Percentiles rank a stretch among this genome's conserved stretches.
These are phyloP conservation scores for Acipenser transmontanus DNA, from an alignment of 2,797 vertebrate genomes.

Conservation along the genomic window DNA sequence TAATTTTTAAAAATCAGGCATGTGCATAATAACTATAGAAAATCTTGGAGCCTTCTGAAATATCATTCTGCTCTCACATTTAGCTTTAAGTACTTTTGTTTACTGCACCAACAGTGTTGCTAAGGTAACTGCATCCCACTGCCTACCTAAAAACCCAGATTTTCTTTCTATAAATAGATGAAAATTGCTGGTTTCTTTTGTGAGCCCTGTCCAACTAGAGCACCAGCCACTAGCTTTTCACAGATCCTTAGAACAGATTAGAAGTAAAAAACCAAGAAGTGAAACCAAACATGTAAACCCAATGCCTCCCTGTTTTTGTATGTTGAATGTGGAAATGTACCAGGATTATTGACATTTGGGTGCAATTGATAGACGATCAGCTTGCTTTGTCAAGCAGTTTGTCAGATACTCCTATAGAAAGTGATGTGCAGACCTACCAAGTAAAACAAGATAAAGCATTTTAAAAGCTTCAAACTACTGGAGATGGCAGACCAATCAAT, in stretches of 20 bases:
- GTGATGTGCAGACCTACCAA: constrained; percentile 14
- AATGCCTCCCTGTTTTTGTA: background rate
- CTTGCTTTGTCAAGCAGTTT: background rate
- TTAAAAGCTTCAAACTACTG: constrained; percentile 35
- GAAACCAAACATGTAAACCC: background rate
- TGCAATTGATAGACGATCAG: background rate
- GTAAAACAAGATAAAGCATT: constrained; percentile 40
- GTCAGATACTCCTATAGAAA: constrained; percentile 3
- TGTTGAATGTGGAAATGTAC: background rate
- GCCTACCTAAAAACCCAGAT: background rate
- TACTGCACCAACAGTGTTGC: background rate
- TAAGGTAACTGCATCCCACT: background rate
- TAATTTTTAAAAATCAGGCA: no score
- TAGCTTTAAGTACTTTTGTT: background rate
- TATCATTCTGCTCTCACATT: background rate
- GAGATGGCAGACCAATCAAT: constrained; percentile 35
- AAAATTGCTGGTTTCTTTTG: background rate
- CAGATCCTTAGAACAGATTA: background rate
- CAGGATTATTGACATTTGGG: constrained; percentile 1
- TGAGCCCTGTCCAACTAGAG: no score
- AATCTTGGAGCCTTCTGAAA: background rate
- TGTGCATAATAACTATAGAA: no score
- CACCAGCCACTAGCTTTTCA: background rate
- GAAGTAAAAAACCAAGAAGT: background rate
- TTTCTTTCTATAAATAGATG: background rate